A percentile compares a stretch with the other conserved stretches of the same genome.
Evolutionary conservation across 2,113 vertebrate species (phyloP).

Genomic region (Tor tambroides): DNA sequence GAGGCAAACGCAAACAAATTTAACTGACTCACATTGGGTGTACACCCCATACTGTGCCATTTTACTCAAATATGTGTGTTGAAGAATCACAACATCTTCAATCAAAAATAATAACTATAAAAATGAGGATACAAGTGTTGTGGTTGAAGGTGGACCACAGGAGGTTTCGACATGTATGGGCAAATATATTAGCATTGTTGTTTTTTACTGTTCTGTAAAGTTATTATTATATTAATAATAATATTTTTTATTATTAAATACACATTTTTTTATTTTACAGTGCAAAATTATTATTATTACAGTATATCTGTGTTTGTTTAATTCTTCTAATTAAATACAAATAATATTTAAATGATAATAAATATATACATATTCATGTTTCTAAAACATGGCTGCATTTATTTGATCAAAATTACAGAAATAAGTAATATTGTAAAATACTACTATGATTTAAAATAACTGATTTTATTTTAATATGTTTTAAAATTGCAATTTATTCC

Average conservation of each 20-base stretch:
- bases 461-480: background rate
- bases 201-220: background rate
- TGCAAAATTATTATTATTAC: background rate
- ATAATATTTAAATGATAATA: background rate
- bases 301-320: background rate
- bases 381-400: background rate
- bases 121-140: background rate
- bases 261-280: background rate
- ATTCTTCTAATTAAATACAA: background rate
- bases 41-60: background rate
- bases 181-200: background rate
- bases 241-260: background rate
- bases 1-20: constrained; percentile 19
- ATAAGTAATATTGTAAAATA: background rate
- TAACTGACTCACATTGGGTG: background rate
- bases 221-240: too few species aligned
- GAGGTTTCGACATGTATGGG: background rate
- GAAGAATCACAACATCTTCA: background rate
- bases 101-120: constrained; percentile 5
- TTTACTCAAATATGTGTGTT: background rate
- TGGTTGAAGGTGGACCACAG: background rate
- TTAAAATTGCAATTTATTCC: background rate
- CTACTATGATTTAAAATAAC: background rate
- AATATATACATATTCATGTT: background rate
- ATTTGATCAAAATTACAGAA: background rate